Evolutionary conservation across 30 jellyfish, hydroid and myxozoan genomes (phyloP).

Genomic region (Pseudorhiza aurosa): DNA sequence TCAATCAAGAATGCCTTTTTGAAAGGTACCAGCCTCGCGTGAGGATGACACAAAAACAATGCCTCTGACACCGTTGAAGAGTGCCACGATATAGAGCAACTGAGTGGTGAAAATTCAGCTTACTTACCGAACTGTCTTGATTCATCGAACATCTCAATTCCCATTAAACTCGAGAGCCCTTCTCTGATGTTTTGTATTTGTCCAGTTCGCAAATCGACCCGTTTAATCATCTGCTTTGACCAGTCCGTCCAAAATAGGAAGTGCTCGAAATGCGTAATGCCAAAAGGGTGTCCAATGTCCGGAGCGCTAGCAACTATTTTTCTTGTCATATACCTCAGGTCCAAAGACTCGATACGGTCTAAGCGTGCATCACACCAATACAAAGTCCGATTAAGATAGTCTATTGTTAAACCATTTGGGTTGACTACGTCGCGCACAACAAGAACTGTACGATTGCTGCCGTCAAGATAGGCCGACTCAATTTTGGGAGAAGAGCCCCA

Average conservation of each 20-base stretch:
- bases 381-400: conserved; percentile 51
- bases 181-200: conserved; percentile 48
- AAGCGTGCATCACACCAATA: conserved; percentile 96
- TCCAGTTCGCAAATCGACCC: conserved; percentile 43
- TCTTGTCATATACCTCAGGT: conserved; percentile 58
- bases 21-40: no score
- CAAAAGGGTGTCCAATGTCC: conserved; percentile 84
- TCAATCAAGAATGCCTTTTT: no score
- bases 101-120: no score
- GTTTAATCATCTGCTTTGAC: conserved; percentile 64
- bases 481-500: conserved; percentile 92
- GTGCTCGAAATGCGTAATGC: conserved; percentile 42
- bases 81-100: no score
- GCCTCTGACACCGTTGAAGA: no score
- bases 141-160: conserved; percentile 76
- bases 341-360: conserved; percentile 67
- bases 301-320: conserved; percentile 15
- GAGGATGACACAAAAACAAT: no score
- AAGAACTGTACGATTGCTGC: conserved; percentile 62
- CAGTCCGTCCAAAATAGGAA: conserved; percentile 93
- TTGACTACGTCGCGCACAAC: conserved; percentile 54
- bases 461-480: conserved; percentile 79
- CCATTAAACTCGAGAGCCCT: conserved; percentile 85
- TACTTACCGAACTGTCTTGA: conserved; percentile 84
- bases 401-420: conserved; percentile 92